Evolutionary conservation across 2,113 vertebrate species (phyloP).

Genomic region (Emydura subglobosa): DNA sequence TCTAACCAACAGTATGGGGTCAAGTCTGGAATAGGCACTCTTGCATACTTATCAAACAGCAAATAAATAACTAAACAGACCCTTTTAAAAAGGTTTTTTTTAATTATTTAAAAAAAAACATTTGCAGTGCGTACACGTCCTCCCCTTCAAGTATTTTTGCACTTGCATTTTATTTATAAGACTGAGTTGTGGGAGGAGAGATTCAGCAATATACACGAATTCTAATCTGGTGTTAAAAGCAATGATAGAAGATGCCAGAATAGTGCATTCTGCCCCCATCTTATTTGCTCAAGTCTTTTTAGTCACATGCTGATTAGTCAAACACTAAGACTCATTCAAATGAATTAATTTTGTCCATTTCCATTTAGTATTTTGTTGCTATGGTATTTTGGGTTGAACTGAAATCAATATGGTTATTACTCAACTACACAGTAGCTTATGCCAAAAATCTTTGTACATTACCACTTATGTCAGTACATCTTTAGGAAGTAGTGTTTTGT

Average conservation of each 20-base stretch:
- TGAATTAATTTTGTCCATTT: conserved; percentile 15
- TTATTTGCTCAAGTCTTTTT: not conserved
- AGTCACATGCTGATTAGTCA: not conserved
- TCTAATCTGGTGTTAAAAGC: not conserved
- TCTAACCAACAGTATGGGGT: not conserved
- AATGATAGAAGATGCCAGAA: not conserved
- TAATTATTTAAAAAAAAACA: not conserved
- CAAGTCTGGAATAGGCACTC: not conserved
- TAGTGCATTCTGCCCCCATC: not conserved
- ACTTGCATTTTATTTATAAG: not conserved
- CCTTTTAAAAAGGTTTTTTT: not conserved
- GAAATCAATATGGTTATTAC: conserved; percentile 36
- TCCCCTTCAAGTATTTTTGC: not conserved
- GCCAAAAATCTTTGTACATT: conserved; percentile 19
- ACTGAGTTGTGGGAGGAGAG: not conserved
- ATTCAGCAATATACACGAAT: not conserved
- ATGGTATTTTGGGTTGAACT: conserved; percentile 36
- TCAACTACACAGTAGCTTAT: not conserved
- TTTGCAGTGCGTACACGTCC: not conserved
- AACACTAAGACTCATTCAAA: not conserved
- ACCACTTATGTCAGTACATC: not conserved
- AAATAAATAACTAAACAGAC: not conserved
- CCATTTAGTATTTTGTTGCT: not conserved
- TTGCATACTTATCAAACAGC: not conserved
- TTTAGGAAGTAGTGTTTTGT: not conserved